Evolutionary conservation across 1,140 invertebrate species (phyloP).

Genomic region (Papilio polytes): DNA sequence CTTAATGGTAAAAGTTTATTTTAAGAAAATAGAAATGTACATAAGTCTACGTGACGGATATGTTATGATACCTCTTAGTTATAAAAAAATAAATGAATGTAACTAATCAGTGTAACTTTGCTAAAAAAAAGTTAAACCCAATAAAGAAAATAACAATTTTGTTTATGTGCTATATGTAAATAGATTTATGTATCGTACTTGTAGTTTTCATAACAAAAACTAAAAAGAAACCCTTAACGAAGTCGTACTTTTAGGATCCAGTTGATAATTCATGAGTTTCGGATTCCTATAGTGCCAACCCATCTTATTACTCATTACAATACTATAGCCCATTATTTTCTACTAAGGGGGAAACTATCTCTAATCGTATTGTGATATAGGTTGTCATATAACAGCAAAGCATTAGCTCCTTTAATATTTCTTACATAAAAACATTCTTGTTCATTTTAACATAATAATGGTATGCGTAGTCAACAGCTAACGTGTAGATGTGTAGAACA

Average conservation of each 20-base stretch:
- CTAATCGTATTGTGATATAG: neutral
- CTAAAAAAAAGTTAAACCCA: too few relatives aligned
- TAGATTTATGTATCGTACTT: neutral
- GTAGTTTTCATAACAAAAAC: too few relatives aligned
- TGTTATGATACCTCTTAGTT: neutral
- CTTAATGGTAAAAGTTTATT: neutral
- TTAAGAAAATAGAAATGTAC: neutral
- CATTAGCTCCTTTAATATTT: neutral
- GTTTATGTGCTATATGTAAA: neutral
- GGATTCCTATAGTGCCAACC: too few relatives aligned
- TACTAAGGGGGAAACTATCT: neutral
- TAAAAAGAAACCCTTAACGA: neutral
- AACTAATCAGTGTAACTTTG: too few relatives aligned
- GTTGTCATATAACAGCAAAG: neutral
- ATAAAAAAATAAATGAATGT: neutral
- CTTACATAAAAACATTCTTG: neutral
- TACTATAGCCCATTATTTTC: too few relatives aligned
- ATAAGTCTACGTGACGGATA: neutral
- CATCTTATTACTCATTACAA: too few relatives aligned
- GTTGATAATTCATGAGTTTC: too few relatives aligned
- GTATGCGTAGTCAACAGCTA: slow-evolving; percentile 45
- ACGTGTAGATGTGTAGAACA: slow-evolving; percentile 64
- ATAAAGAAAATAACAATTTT: neutral
- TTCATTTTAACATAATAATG: neutral
- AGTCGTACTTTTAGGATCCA: neutral